Evolutionary conservation across 2,888 invertebrate species (phyloP).

Genomic region (Polydrusus cervinus): DNA sequence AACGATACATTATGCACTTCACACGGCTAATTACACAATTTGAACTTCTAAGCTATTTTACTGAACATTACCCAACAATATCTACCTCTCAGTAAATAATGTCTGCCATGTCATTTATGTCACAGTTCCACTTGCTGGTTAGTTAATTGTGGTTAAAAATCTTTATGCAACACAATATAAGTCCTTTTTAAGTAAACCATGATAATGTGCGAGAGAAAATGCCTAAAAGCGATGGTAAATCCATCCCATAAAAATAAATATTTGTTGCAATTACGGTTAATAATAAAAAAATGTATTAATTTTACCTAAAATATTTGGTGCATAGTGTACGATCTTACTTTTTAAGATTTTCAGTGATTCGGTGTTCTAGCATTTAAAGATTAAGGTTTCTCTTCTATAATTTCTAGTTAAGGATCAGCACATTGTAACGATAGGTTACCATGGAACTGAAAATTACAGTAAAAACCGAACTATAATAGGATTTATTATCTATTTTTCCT

Average conservation of each 20-base stretch:
- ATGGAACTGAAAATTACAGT: slow-evolving; percentile 14
- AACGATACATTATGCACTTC: no score
- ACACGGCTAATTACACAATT: no score
- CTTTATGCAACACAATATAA: no score
- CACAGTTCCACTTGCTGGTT: no score
- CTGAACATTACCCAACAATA: no score
- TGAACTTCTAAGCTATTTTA: no score
- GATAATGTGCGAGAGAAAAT: no score
- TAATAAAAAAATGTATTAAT: slow-evolving; percentile 3
- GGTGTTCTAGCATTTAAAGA: slow-evolving; percentile 16
- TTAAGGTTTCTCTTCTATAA: slow-evolving; percentile 8
- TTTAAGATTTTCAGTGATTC: slow-evolving; percentile 20
- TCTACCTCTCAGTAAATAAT: no score
- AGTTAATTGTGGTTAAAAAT: no score
- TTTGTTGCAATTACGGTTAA: slow-evolving; percentile 20
- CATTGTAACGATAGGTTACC: not conserved
- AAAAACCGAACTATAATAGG: slow-evolving; percentile 23
- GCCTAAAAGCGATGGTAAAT: no score
- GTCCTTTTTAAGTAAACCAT: no score
- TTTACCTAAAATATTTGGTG: slow-evolving; percentile 25
- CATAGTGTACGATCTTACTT: slow-evolving; percentile 14
- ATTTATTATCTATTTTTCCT: slow-evolving; percentile 19
- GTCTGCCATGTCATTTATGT: no score
- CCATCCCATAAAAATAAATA: not conserved
- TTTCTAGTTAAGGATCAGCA: slow-evolving; percentile 12